Conservation (phyloP, 2,113 vertebrate species). For the Tretioscincus oriximinensis region DNA sequence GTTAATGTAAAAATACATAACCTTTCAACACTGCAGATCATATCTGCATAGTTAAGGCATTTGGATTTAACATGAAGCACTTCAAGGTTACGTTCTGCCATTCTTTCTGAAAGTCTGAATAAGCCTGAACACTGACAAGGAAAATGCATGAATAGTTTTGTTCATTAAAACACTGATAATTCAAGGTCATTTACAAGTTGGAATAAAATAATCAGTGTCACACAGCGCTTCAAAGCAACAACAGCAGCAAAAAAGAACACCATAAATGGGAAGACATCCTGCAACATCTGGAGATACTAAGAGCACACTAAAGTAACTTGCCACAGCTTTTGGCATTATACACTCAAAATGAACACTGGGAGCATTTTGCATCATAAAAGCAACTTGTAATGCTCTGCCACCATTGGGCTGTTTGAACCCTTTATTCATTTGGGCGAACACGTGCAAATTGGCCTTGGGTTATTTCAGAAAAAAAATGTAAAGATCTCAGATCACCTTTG, state of each 20-base stretch:
- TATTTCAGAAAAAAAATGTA: neutral
- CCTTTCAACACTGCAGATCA: slow-evolving; percentile 15
- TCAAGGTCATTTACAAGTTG: neutral
- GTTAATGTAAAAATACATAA: slow-evolving; percentile 28
- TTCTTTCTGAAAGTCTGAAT: slow-evolving; percentile 1
- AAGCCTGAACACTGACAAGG: neutral
- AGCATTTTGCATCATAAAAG: slow-evolving; percentile 1
- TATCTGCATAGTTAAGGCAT: neutral
- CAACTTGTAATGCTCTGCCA: neutral
- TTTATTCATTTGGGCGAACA: neutral
- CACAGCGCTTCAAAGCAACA: neutral
- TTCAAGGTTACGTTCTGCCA: slow-evolving; percentile 26
- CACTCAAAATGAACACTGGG: neutral
- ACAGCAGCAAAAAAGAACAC: neutral
- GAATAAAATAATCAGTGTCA: neutral
- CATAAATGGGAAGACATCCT: neutral
- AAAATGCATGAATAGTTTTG: neutral
- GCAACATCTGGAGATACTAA: neutral
- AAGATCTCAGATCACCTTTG: neutral
- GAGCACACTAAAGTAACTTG: neutral
- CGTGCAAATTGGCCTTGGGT: neutral
- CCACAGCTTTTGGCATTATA: neutral
- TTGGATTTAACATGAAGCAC: slow-evolving; percentile 25
- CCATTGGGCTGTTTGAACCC: neutral
- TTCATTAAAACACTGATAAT: slow-evolving; percentile 2